Evolutionary conservation across 2,113 vertebrate species (phyloP).

Genomic region (Dascyllus trimaculatus): DNA sequence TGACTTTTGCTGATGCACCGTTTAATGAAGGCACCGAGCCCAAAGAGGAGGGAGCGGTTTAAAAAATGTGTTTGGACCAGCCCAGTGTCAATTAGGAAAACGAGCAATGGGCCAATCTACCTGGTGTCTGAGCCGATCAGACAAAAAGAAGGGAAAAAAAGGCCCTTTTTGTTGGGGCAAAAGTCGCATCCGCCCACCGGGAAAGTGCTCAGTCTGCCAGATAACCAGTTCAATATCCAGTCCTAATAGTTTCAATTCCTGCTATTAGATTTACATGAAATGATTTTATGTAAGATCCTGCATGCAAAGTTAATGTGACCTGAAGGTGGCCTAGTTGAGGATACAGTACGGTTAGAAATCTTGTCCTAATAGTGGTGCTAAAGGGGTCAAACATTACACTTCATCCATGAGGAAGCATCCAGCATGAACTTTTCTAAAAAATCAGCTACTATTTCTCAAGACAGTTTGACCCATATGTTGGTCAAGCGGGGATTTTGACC

Average conservation of each 20-base stretch:
- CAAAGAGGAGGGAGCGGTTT: too few relatives aligned
- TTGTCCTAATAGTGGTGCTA: background rate
- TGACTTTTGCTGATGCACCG: too few relatives aligned
- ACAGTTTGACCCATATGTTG: background rate
- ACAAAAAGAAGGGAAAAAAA: too few relatives aligned
- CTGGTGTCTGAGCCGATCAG: too few relatives aligned
- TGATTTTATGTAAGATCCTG: background rate
- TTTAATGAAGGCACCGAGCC: too few relatives aligned
- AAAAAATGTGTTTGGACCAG: too few relatives aligned
- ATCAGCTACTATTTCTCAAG: conserved; percentile 2
- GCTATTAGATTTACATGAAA: background rate
- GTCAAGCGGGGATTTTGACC: background rate
- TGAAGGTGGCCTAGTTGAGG: background rate
- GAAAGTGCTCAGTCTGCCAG: too few relatives aligned
- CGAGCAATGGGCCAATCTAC: too few relatives aligned
- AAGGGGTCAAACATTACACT: background rate
- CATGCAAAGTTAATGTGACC: background rate
- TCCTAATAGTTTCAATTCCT: too few relatives aligned
- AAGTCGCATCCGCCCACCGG: too few relatives aligned
- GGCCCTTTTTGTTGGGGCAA: too few relatives aligned
- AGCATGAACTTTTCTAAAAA: background rate
- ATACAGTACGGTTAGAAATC: background rate
- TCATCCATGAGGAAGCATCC: background rate
- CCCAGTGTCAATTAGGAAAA: too few relatives aligned
- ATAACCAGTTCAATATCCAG: background rate